Evolutionary conservation across 1,140 invertebrate genomes (phyloP).

Genomic region (Grapholita molesta): DNA sequence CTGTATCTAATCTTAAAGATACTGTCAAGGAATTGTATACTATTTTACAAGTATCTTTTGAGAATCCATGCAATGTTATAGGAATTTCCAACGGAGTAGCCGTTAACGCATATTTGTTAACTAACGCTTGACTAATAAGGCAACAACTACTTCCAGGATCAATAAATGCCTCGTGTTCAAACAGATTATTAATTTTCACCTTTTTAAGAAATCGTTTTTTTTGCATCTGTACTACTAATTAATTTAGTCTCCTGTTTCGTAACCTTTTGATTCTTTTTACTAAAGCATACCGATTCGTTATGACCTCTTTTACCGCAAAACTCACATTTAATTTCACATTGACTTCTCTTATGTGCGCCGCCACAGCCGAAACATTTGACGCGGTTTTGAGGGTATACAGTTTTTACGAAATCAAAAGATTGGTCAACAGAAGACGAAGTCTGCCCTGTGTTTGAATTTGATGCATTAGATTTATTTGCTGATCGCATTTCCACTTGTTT

Average conservation of each 20-base stretch:
- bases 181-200: neutral
- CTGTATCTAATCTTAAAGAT: neutral
- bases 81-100: neutral
- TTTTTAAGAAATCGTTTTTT: neutral
- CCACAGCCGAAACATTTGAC: neutral
- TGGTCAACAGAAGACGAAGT: too few species aligned
- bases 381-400: too few species aligned
- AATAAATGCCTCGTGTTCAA: neutral
- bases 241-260: neutral
- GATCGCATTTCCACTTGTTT: too few species aligned
- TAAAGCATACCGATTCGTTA: too few species aligned
- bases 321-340: too few species aligned
- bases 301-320: too few species aligned
- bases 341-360: too few species aligned
- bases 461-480: too few species aligned
- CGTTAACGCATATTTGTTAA: neutral
- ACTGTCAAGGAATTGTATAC: neutral
- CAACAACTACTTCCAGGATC: slow-evolving; percentile 2
- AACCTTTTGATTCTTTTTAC: neutral
- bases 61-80: slow-evolving; percentile 4
- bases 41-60: neutral
- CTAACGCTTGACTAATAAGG: neutral
- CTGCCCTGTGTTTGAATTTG: too few species aligned
- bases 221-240: neutral
- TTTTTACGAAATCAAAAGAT: too few species aligned